phyloP scores from a whole-genome alignment of 2,797 vertebrate genomes.

The Chaetophractus vellerosus region DNA sequence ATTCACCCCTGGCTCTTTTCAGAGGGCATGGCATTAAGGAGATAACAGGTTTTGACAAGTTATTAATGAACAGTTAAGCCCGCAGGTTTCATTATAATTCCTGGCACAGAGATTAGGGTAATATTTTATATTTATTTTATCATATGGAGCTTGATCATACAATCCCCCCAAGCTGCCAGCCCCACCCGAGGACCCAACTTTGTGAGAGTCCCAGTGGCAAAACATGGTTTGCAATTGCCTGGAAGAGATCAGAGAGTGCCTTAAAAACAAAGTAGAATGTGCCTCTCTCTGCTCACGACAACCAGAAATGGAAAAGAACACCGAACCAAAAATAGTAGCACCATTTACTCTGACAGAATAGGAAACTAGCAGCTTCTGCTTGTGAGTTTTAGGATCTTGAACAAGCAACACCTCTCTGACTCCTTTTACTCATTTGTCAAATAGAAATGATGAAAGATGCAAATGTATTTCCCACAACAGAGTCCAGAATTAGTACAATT shows the following conservation, averaged over 20 bases:
- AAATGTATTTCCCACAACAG: conserved; percentile 48
- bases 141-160: background rate
- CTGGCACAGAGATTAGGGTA: background rate
- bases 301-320: conserved; percentile 85
- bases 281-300: conserved; percentile 76
- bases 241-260: conserved; percentile 67
- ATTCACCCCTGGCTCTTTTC: conserved; percentile 38
- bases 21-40: conserved; percentile 29
- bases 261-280: conserved; percentile 73
- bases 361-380: conserved; percentile 71
- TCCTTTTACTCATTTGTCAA: conserved; percentile 76
- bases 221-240: background rate
- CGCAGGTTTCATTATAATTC: conserved; percentile 10
- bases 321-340: conserved; percentile 77
- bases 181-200: background rate
- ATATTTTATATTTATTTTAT: conserved; percentile 50
- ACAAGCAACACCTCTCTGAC: conserved; percentile 75
- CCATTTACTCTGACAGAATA: conserved; percentile 76
- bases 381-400: conserved; percentile 65
- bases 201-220: background rate
- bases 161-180: background rate
- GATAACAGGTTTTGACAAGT: conserved; percentile 64
- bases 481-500: conserved; percentile 61
- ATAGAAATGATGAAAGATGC: conserved; percentile 43
- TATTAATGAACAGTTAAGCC: conserved; percentile 36